These are phyloP conservation scores for Anticlea derivata DNA, from an alignment of 2,888 invertebrate species.

Conservation along the genomic window DNA sequence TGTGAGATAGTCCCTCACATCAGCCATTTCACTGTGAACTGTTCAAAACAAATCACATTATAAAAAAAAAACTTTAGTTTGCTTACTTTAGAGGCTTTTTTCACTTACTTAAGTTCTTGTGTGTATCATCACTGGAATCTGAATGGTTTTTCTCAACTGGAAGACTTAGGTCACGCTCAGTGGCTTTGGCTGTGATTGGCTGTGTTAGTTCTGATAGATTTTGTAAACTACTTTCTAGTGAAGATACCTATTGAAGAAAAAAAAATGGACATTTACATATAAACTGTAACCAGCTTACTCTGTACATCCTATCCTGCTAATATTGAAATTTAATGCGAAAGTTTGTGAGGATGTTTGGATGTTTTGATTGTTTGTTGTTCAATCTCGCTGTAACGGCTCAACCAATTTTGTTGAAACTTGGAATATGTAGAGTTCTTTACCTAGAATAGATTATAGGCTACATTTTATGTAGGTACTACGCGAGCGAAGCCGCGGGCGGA, in stretches of 20 bases:
- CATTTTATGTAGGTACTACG: no score
- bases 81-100: neutral
- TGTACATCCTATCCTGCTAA: no score
- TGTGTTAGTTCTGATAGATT: slow-evolving; percentile 78
- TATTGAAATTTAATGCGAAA: no score
- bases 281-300: neutral
- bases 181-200: slow-evolving; percentile 72
- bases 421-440: no score
- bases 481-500: no score
- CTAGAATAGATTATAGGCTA: no score
- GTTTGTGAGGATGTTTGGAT: no score
- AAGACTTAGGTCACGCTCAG: slow-evolving; percentile 59
- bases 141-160: slow-evolving; percentile 58
- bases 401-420: no score
- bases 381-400: no score
- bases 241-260: slow-evolving; percentile 64
- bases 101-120: slow-evolving; percentile 70
- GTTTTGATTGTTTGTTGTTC: no score
- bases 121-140: slow-evolving; percentile 76
- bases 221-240: slow-evolving; percentile 77
- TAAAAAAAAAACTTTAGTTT: neutral
- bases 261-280: no score
- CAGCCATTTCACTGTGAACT: slow-evolving; percentile 59
- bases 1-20: slow-evolving; percentile 53
- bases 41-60: slow-evolving; percentile 26